Percentiles rank a stretch among this genome's conserved stretches.
These are phyloP conservation scores for Tenthredo scrophulariae DNA, from an alignment of 2,888 invertebrate species.

Conservation along the genomic window DNA sequence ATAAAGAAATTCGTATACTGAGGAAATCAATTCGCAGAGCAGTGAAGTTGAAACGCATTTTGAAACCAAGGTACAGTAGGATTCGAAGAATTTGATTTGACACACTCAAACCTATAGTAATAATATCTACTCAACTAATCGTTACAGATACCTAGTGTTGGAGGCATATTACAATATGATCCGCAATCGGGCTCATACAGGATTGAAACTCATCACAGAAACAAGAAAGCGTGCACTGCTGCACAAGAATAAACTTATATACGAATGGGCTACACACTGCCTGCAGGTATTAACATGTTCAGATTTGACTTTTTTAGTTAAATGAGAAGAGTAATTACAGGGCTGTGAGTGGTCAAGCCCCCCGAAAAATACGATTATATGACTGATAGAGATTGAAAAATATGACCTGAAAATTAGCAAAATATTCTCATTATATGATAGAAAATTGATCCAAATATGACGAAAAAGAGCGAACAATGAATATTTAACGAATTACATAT, in stretches of 20 bases:
- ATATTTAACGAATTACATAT: no score
- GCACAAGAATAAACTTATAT: slow-evolving; percentile 76
- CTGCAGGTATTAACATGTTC: slow-evolving; percentile 77
- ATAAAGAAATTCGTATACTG: slow-evolving; percentile 41
- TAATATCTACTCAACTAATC: not conserved
- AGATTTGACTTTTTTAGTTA: slow-evolving; percentile 6
- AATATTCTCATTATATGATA: no score
- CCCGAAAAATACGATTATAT: no score
- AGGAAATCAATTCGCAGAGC: not conserved
- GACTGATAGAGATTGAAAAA: no score
- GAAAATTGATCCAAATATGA: no score
- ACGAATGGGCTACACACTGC: slow-evolving; percentile 80
- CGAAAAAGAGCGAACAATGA: no score
- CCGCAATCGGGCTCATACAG: slow-evolving; percentile 75
- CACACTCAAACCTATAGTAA: slow-evolving; percentile 5
- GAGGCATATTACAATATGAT: slow-evolving; percentile 80
- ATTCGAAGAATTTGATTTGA: not conserved
- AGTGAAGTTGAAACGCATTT: not conserved
- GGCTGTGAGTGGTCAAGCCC: no score
- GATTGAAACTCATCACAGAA: slow-evolving; percentile 76
- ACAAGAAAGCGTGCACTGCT: slow-evolving; percentile 76
- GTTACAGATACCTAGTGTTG: slow-evolving; percentile 79
- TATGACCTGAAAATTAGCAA: no score
- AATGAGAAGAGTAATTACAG: not conserved
- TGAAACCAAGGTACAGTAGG: not conserved